Percentiles rank a stretch among this genome's conserved stretches.
These are phyloP conservation scores for Falco biarmicus DNA, from an alignment of 2,797 vertebrate genomes.

Conservation along the genomic window DNA sequence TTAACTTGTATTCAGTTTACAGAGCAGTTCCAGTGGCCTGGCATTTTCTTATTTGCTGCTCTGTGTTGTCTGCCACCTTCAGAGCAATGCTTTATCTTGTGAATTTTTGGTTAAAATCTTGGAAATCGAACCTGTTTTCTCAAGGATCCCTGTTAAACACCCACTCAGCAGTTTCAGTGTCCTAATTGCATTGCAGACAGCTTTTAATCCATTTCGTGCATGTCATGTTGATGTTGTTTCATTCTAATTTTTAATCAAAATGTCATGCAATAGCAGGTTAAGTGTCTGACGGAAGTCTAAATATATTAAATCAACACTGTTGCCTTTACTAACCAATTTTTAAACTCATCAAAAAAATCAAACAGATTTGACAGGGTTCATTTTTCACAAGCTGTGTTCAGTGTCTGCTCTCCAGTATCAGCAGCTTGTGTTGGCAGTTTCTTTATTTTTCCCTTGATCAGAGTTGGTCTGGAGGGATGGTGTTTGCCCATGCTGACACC, in stretches of 20 bases:
- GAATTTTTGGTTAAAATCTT: background rate
- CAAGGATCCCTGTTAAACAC: background rate
- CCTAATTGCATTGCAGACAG: background rate
- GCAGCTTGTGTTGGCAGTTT: rapidly evolving
- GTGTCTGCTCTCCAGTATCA: rapidly evolving
- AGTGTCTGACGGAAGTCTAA: background rate
- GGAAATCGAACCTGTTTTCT: background rate
- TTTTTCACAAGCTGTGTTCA: background rate
- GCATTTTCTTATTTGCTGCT: background rate
- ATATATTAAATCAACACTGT: background rate
- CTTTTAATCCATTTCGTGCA: background rate
- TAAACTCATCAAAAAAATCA: background rate
- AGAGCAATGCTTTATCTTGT: rapidly evolving
- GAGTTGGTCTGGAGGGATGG: background rate
- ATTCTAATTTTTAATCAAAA: background rate
- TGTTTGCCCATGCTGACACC: rapidly evolving
- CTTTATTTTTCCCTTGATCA: rapidly evolving
- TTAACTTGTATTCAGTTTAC: background rate
- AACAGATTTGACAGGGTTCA: background rate
- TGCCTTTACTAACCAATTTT: background rate
- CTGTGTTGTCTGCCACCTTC: rapidly evolving
- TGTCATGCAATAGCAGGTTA: background rate
- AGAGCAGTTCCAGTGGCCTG: rapidly evolving
- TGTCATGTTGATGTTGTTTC: background rate
- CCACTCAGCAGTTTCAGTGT: background rate